phyloP scores from a whole-genome alignment of 2,888 invertebrate species.

The Synanthedon tipuliformis region DNA sequence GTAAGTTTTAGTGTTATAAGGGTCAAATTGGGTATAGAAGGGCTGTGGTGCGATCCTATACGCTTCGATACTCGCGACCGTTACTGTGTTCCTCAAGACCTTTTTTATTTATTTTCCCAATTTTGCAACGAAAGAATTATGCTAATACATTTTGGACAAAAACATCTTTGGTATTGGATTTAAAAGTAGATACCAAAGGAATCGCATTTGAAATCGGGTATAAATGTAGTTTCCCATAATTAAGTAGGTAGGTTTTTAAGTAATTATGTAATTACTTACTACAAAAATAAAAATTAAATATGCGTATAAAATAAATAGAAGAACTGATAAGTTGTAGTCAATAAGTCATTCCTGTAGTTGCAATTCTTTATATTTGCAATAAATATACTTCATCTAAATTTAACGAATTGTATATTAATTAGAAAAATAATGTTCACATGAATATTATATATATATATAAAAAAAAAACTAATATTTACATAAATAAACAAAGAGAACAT shows the following conservation, averaged over 20 bases:
- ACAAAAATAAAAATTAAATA: neutral
- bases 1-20: constrained; percentile 43
- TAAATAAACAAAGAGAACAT: no score
- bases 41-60: constrained; percentile 22
- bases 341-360: no score
- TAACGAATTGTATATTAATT: no score
- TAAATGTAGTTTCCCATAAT: no score
- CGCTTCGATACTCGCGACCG: constrained; percentile 35
- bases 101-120: neutral
- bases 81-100: constrained; percentile 11
- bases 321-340: no score
- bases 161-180: neutral
- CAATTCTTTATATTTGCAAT: no score
- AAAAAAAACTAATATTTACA: no score
- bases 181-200: neutral
- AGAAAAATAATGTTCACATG: no score
- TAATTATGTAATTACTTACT: neutral
- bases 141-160: neutral
- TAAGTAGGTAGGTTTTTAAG: neutral
- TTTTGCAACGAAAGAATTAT: neutral
- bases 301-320: no score
- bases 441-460: no score
- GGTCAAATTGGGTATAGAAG: constrained; percentile 31
- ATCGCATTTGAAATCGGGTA: no score
- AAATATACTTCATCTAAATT: no score